These are phyloP conservation scores for Ligdia adustata DNA, from an alignment of 2,888 invertebrate species.

Conservation along the genomic window DNA sequence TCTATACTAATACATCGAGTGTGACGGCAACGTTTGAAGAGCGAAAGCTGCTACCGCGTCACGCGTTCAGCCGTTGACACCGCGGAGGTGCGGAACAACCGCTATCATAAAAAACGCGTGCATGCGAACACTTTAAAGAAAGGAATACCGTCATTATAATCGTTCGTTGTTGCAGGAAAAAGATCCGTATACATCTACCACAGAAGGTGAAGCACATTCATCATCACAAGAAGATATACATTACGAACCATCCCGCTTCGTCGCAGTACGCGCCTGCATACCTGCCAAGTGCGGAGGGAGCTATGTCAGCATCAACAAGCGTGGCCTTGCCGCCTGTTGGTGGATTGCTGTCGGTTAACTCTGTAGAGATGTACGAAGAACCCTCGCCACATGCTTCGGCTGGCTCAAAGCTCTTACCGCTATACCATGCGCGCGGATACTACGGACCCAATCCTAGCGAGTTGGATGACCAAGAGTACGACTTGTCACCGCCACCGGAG, in stretches of 20 bases:
- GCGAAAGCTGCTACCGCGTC: conserved; percentile 74
- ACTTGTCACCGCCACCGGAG: conserved; percentile 59
- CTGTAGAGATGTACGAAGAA: conserved; percentile 68
- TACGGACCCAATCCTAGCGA: conserved; percentile 71
- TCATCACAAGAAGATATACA: conserved; percentile 81
- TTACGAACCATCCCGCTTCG: conserved; percentile 76
- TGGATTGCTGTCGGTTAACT: conserved; percentile 61
- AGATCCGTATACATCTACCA: conserved; percentile 83
- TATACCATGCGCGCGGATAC: conserved; percentile 75
- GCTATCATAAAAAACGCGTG: conserved; percentile 48
- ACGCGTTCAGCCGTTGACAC: conserved; percentile 72
- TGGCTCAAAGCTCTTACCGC: conserved; percentile 69
- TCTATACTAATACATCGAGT: conserved; percentile 47
- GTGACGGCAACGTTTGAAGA: conserved; percentile 56
- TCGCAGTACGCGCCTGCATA: conserved; percentile 78
- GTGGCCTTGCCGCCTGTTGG: conserved; percentile 63
- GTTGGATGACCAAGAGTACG: conserved; percentile 68
- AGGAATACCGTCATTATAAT: conserved; percentile 54
- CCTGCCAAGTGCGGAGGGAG: conserved; percentile 70
- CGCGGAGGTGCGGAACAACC: conserved; percentile 66
- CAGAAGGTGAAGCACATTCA: conserved; percentile 83
- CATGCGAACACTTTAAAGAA: conserved; percentile 60
- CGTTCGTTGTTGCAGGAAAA: conserved; percentile 78
- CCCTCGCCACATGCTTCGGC: conserved; percentile 44
- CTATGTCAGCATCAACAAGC: conserved; percentile 67